Evolutionary conservation across 92 coral and sea anemone genomes (phyloP), one percentile per base, ranked within the genome.

Genomic region (Chrysogorgia sp.): DNA sequence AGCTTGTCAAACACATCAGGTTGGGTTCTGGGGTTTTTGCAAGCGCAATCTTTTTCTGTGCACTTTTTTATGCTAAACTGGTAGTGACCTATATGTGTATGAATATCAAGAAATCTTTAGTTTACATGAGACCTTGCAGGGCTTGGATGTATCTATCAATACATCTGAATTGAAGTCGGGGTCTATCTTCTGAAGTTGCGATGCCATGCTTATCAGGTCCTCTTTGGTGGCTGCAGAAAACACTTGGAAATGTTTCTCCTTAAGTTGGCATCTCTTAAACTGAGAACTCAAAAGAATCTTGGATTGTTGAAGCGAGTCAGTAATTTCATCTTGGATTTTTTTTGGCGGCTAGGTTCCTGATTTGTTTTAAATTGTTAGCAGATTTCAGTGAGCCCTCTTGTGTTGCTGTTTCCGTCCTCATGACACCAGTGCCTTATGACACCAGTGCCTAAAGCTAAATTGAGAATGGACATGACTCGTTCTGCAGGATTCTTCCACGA

Each of bases 401-500:
- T 62, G 68, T 62, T 62, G 68, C 40, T 62, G 68, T 81, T 81
- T 17, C 30, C 52, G 67, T 30, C 28, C 85, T 81, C 81, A 85
- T 81, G 22, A 80, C 76, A 41, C 89, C 85, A 10, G 52, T 58
- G 50, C 85, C 86, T n/a, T n/a, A n/a, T n/a, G n/a, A n/a, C n/a
- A n/a, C n/a, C n/a, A n/a, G n/a, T n/a, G 75, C 81, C 82, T 57
- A 80, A 81, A 6, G 82, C 86, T 63, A 85, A 57, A 64, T 85
- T 80, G 50, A 86, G 81, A 58, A 81, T 86, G 21, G 86, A 75
- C 89, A 85, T 85, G 21, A 81, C 83, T 63, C 89, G 65, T 47
- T 85, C 89, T 28, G 85, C 82, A 63, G 82, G 86, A 57, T 81
- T 85, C 72, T 72, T 85, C 89, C 86, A 79, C 20, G 75, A 64